Conservation (phyloP, 2,113 vertebrate species). For the Sturnira hondurensis region DNA sequence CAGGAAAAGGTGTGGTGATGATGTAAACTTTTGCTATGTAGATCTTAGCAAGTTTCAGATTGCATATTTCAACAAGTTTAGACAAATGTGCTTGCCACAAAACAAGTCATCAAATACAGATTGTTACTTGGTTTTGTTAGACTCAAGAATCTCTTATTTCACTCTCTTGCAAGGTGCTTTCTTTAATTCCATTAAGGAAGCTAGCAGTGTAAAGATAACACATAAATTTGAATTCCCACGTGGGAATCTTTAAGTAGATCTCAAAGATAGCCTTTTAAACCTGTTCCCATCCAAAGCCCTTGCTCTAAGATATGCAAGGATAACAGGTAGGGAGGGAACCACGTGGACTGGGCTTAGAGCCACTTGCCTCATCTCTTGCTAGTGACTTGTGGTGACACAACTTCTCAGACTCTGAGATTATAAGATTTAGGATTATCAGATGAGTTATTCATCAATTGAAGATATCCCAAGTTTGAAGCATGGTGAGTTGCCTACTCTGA, state of each 20-base stretch:
- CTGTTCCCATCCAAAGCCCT: not conserved
- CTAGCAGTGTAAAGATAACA: not conserved
- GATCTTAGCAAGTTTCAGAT: slow-evolving; percentile 56
- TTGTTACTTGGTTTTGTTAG: not conserved
- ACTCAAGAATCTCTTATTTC: not conserved
- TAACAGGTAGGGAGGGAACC: not conserved
- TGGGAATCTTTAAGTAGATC: not conserved
- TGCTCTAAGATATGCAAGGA: slow-evolving; percentile 6
- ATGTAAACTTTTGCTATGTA: slow-evolving; percentile 40
- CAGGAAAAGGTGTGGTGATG: slow-evolving; percentile 30
- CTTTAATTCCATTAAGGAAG: not conserved
- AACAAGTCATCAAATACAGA: not conserved
- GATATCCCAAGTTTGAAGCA: not conserved
- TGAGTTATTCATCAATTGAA: slow-evolving; percentile 1
- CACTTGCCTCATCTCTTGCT: not conserved
- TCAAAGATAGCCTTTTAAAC: not conserved
- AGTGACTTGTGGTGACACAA: not conserved
- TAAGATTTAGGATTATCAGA: slow-evolving; percentile 26
- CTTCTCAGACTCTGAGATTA: not conserved
- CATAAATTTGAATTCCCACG: not conserved
- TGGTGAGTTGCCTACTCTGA: not conserved
- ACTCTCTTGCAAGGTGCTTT: not conserved
- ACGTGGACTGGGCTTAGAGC: not conserved
- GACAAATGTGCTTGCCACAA: slow-evolving; percentile 51
- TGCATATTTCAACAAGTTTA: slow-evolving; percentile 65